A percentile compares a stretch with the other conserved stretches of the same genome.
Conservation (phyloP, 2,113 vertebrate genomes). For the Catharus minimus region DNA sequence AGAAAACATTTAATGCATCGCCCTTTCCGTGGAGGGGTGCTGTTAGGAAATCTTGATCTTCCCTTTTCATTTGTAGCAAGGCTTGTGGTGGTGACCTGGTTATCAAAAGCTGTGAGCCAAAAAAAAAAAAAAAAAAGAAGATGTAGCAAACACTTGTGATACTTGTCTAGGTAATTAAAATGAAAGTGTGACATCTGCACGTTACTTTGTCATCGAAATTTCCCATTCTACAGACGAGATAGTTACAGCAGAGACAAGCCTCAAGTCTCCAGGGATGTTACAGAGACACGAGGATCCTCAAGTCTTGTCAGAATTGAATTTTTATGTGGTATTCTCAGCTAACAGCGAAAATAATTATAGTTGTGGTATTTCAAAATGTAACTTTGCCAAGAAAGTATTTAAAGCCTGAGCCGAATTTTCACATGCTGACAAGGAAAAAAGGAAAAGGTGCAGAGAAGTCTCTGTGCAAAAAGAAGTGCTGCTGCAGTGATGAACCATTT, state of each 20-base stretch:
- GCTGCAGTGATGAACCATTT: neutral
- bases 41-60: neutral
- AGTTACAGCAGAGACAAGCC: neutral
- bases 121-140: neutral
- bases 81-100: neutral
- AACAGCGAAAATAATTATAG: neutral
- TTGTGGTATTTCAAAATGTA: neutral
- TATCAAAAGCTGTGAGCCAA: neutral
- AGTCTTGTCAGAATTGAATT: neutral
- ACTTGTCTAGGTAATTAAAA: neutral
- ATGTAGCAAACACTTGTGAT: neutral
- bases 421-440: constrained; percentile 35
- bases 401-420: neutral
- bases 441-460: neutral
- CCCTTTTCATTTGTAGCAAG: neutral
- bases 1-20: neutral
- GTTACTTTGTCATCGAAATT: neutral
- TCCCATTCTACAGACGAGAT: neutral
- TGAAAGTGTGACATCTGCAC: neutral
- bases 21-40: neutral
- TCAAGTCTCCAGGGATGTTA: neutral
- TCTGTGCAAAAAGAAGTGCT: neutral
- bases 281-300: neutral
- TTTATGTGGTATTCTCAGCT: neutral
- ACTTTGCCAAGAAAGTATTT: neutral